Evolutionary conservation across 2,888 invertebrate species (phyloP), one percentile per base, ranked within the genome.

Genomic region (Gymnocheta viridis): DNA sequence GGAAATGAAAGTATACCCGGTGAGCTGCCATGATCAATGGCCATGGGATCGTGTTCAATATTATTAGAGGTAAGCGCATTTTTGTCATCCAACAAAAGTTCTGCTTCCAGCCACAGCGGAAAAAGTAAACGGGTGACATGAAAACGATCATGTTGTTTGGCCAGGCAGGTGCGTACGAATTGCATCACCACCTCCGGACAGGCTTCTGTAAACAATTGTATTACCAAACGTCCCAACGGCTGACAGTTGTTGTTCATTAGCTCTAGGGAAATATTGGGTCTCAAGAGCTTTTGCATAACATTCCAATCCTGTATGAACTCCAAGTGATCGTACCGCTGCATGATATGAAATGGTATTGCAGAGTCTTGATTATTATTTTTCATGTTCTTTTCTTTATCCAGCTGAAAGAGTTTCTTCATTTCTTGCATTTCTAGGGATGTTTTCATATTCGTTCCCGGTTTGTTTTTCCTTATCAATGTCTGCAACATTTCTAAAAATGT

Each of bases 161-260:
- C 58, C 3, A 87, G 87, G 58, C 91, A 91, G 76, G 88, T 73
- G 47, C 88, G 87, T 77, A 91, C 87, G 29, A 91, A 89, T 49
- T 90, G 89, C 5, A 90, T 79, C 1, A 90, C 90, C 0, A 91
- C 87, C 60, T 88, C 88, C 0, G 92, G 91, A 69, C 90, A 91
- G 12, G 91, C 89, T 85, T 91, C 91, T 4, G 89, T 90, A 79
- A 88, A 92, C 2, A 91, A 86, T 56, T 90, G 88, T 44, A 91
- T 88, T 3, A 86, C 72, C 10, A 91, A 76, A 2, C 91, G 88
- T 0, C 90, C 90, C 35, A 87, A 54, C 4, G 87, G 86, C 4
- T 87, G 87, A 0, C 86, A 84, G 12, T 85, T 85, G 0, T 83
- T 82, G 12, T 89, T 86, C 9, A 85, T 87, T 3, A 92, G 7